A percentile compares a stretch with the other conserved stretches of the same genome.
Conservation (phyloP, 2,888 invertebrate genomes). For the Dyspetes luteomarginatus region DNA sequence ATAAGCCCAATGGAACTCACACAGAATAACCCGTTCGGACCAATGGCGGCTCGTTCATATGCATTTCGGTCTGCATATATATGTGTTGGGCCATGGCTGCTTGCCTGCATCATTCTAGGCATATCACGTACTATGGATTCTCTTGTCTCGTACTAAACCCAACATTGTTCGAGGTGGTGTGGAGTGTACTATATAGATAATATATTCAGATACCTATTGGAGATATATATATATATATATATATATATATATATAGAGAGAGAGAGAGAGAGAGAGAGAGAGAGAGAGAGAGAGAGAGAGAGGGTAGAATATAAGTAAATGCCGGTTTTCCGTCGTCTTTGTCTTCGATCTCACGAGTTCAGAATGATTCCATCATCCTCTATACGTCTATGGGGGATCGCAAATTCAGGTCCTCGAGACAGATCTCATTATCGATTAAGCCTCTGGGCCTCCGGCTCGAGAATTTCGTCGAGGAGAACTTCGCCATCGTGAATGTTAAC, state of each 20-base stretch:
- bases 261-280: no score
- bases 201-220: no score
- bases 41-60: conserved; percentile 48
- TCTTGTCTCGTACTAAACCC: conserved; percentile 41
- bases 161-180: no score
- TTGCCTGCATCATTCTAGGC: conserved; percentile 28
- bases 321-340: conserved; percentile 26
- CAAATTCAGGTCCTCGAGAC: conserved; percentile 56
- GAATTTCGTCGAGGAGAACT: conserved; percentile 33
- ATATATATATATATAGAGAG: no score
- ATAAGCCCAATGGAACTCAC: conserved; percentile 50
- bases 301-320: conserved; percentile 32
- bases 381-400: conserved; percentile 56
- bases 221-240: conserved; percentile 1
- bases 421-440: conserved; percentile 64
- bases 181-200: no score
- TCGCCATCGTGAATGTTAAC: background rate
- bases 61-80: conserved; percentile 1
- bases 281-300: no score
- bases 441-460: conserved; percentile 23
- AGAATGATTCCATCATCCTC: conserved; percentile 57
- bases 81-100: conserved; percentile 18
- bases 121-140: conserved; percentile 54
- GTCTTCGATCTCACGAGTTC: conserved; percentile 34
- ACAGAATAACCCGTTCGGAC: conserved; percentile 59